Evolutionary conservation across 2,113 vertebrate genomes (phyloP), one percentile per base, ranked within the genome.

Genomic region (Tragelaphus strepsiceros): DNA sequence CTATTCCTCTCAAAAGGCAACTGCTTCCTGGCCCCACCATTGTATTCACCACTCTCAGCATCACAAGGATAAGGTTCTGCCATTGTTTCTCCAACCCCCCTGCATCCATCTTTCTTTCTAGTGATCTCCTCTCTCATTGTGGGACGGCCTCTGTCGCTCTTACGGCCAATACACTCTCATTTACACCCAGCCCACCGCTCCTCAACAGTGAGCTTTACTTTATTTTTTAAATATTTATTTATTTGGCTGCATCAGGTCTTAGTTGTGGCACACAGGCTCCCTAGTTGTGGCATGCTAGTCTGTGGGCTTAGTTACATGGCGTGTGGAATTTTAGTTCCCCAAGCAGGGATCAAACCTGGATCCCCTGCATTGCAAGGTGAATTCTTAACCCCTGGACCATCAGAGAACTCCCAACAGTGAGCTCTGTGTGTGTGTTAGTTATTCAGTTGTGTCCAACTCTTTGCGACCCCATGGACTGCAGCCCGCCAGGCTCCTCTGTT

Each of bases 21-120:
- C 39, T 21, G 7, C 39, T 78, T 14, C 7, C 7, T 0, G 1
- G 0, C 4, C 8, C 35, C 24, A 15, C 7, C 35, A 6, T n/a
- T 49, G n/a, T 16, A 2, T 28, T 92, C 59, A 7, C n/a, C 59
- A 62, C 35, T 39, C 35, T 39, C 24, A 26, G 2, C 11, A 19
- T 2, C 94, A 61, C 14, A 2, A 2, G 32, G 51, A 30, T 19
- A n/a, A 77, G 58, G 35, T 3, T 43, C 46, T 62, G 88, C 39
- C 16, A 3, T 15, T 67, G 28, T 49, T 49, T 78, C 32, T 12
- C 71, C 22, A 26, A 39, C 2, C 35, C 67, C 19, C 9, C 22
- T 10, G 4, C 4, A 8, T 19, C n/a, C 51, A 13, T 26, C 51
- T 80, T 43, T 81, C 22, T n/a, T 92, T 39, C 19, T 30, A 12